Evolutionary conservation across 2,797 vertebrate species (phyloP), one percentile per base, ranked within the genome.

Genomic region (Eurystomus glaucurus): DNA sequence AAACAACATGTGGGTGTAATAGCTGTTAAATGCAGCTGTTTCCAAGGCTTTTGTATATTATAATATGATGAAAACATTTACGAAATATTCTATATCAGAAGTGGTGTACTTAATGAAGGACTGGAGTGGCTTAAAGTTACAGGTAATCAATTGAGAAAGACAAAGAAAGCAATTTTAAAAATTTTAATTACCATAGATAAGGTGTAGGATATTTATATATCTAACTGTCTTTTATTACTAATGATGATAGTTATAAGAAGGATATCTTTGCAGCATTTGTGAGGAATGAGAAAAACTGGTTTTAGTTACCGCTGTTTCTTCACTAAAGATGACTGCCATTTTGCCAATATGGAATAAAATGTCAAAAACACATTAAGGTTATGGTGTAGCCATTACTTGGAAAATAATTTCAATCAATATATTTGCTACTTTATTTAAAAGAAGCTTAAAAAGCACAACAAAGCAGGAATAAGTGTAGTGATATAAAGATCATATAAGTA

Each of bases 91-190:
- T 33, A 3, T 74, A 60, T 55, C 1, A 21, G 48, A 93, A 83
- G 46, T 25, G 14, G 4, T 65, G 62, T 75, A 66, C 45, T 82
- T 94, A 89, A 80, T 75, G 29, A 68, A 93, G 72, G 13, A 70
- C 25, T 60, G 37, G 19, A 83, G 69, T 55, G 39, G 25, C 21
- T 83, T 83, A 54, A 94, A 94, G 54, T 84, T 58, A 50, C 22
- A 79, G 26, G 25, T 77, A 52, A 76, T 95, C 62, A 72, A 88
- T 68, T 0, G 0, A 78, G 60, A 79, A 82, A 93, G 83, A 88
- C 64, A 86, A 10, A 76, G 55, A 74, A 39, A 87, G 12, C 23
- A 92, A 92, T 85, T 96, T 89, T 92, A 87, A 77, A 69, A 91
- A 55, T 45, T 92, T 89, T 91, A 95, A 85, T 92, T 86, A 43